Base-by-base conservation (phyloP, 2,888 invertebrate species). In the Sturmia bella region DNA sequence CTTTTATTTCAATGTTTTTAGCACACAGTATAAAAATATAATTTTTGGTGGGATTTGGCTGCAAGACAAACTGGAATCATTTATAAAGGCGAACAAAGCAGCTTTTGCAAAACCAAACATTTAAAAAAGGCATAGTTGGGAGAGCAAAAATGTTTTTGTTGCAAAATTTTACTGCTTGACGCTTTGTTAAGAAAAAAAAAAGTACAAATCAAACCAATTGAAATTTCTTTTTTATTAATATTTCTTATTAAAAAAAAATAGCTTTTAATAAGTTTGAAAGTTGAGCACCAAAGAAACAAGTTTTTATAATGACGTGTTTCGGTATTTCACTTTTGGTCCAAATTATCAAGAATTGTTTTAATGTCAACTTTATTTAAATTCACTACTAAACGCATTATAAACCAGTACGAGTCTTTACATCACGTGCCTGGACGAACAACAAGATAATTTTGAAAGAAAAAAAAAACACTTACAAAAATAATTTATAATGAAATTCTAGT, bases 401-500 rank as follows among this genome's bases (percentile, higher is more conserved):
- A 73, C 66, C n/a, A 3, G 32, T 43, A 43, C 19, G 41, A 27
- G 11, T 54, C 48, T 73, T 61, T 54, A 32, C 39, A 61, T 79
- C 79, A 79, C 73, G 79, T 73, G 79, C 52, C 52, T 64, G 41
- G 39, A 17, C 32, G n/a, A 45, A 37, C 9, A 52, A 50, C 2
- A 59, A 52, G 19, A 66, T 66, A 66, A 75, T 45, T 17, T 63
- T 15, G 12, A 11, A 0, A 48, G 13, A 24, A 39, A 37, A 43
- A 13, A 37, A 32, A 37, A 27, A n/a, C n/a, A n/a, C n/a, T n/a
- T 32, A 32, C 32, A 32, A 32, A 32, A 27, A 15, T 12, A 1
- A 2, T 54, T 17, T 54, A 27, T 32, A 7, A 9, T 32, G 6
- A 32, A 32, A 9, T 32, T 6, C 32, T 32, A 32, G 32, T 32